Evolutionary conservation across 2,113 vertebrate species (phyloP), one percentile per base, ranked within the genome.

Genomic region (Oncorhynchus clarkii): DNA sequence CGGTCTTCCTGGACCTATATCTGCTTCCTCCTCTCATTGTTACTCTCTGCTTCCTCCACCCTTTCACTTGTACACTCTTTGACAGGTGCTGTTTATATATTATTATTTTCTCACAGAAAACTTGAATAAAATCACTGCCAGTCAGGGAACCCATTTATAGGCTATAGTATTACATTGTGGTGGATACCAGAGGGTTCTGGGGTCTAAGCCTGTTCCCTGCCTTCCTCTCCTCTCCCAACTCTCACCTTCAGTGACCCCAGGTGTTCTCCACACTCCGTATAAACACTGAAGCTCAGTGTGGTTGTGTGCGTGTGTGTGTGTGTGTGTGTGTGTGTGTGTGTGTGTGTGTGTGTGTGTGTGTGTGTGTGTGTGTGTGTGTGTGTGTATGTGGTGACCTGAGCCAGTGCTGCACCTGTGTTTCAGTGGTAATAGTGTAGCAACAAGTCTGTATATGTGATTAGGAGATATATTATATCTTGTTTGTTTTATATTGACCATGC

Each of bases 11-110:
- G 89, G 86, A 79, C 90, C 78, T 81, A 27, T 27, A 27, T 86
- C 73, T 79, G 80, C 89, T 70, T 89, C 89, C 91, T 92, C 92
- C 87, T 83, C 74, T 39, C 39, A 39, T 39, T 39, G 39, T 11
- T 45, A 45, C 39, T 88, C 88, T 88, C 88, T 22, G 84, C 84
- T 92, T 91, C 91, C 93, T 93, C 91, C 80, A 54, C 80, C 81
- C 90, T 88, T 88, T 89, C 91, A 92, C 93, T 89, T 93, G 93
- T 92, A 89, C 90, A 81, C 77, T 81, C 31, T 6, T 34, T 34
- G 29, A 34, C 31, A 34, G 5, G 31, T 34, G 6, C 1, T 34
- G 31, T 1, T 8, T 39, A 39, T 39, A 8, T 39, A 39, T 8
- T 39, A 39, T 39, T 39, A 2, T 39, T 39, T 39, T 39, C 6